Percentiles rank a stretch among this genome's conserved stretches.
phyloP scores from a whole-genome alignment of 2,797 vertebrate genomes.

The Epinephelus coioides region DNA sequence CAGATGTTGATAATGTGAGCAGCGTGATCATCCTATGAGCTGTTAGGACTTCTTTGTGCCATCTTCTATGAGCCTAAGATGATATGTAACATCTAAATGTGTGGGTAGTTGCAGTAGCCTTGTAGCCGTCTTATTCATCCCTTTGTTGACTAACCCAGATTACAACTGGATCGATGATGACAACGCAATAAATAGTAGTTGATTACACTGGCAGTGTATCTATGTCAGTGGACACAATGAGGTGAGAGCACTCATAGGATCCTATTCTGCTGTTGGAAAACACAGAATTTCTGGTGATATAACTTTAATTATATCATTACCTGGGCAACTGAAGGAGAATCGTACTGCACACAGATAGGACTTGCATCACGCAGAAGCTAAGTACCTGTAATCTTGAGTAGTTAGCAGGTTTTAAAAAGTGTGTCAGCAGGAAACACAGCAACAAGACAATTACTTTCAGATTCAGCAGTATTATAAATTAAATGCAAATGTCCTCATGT shows the following conservation, averaged over 20 bases:
- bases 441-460: background rate
- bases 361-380: background rate
- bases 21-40: background rate
- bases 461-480: background rate
- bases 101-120: background rate
- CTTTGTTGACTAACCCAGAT: slow-evolving; percentile 29
- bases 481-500: background rate
- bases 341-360: no score
- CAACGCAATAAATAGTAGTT: background rate
- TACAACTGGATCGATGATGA: background rate
- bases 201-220: background rate
- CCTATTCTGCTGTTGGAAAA: slow-evolving; percentile 28
- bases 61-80: background rate
- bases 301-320: slow-evolving; percentile 12
- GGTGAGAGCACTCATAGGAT: background rate
- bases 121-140: background rate
- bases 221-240: slow-evolving; percentile 20
- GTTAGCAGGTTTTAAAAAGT: background rate
- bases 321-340: background rate
- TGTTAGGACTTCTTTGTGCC: slow-evolving; percentile 15
- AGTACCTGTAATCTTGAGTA: background rate
- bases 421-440: slow-evolving; percentile 3
- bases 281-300: slow-evolving; percentile 12
- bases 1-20: slow-evolving; percentile 11
- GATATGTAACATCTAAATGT: background rate